Base-by-base conservation (phyloP, 2,113 vertebrate species). In the Clinocottus analis region DNA sequence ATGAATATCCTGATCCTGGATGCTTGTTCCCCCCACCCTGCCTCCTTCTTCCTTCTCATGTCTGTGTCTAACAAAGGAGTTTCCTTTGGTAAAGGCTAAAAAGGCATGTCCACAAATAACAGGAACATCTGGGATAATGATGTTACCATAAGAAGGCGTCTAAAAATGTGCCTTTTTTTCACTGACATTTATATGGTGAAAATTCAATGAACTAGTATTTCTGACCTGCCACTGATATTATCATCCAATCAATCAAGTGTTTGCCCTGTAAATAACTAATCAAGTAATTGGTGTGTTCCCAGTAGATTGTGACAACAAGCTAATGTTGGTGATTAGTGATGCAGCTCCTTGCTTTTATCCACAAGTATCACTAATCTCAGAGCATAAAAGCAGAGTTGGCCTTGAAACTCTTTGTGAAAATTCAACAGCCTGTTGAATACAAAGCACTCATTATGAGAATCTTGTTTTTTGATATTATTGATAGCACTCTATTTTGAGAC, bases 361-460 rank as follows among this genome's bases (percentile, higher is more conserved):
- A 53, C 21, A 27, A 33, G 19, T 49, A 37, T 58, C 17, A 23
- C 53, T 45, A 21, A 23, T 69, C 49, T 43, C 33, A 43, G 51
- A 43, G 51, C 58, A 14, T 23, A 41, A 66, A 80, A 68, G 39
- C 62, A 51, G 41, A 53, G 63, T 49, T 35, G 55, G n/a, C 45
- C 55, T 63, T 53, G 37, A 64, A 47, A 37, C 33, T 19, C 4
- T n/a, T 60, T 53, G n/a, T 59, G 47, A 70, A 70, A 77, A 81
- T 29, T 61, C 17, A 62, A 55, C 14, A 21, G 41, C 39, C 51
- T 61, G 49, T 58, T 66, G 21, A 59, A 58, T 75, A 23, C 49
- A 67, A 75, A 12, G 69, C 58, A 64, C n/a, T 29, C 55, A 64
- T 62, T 62, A 25, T 39, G 29, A 37, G 31, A 39, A 49, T 7